Percentiles rank a stretch among this genome's conserved stretches.
Evolutionary conservation across 2,888 invertebrate genomes (phyloP).

Genomic region (Cataglyphis rosenhaueri): DNA sequence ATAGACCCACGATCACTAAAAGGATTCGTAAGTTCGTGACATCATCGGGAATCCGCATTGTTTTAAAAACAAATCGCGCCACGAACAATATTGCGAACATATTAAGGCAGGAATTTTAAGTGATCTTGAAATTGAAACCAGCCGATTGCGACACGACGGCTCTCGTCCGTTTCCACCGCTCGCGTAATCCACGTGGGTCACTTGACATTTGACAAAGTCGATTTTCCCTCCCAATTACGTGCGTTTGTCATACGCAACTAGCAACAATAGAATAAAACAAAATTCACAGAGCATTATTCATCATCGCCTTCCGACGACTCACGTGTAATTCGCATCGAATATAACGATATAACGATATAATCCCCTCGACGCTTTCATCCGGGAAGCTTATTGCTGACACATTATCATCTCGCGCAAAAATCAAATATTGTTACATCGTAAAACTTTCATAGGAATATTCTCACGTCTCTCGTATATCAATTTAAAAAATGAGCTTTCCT

Average conservation of each 20-base stretch:
- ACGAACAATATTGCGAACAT: not conserved
- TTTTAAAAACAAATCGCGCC: not conserved
- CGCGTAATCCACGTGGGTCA: conserved; percentile 3
- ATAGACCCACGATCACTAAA: not conserved
- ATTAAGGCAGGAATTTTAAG: not conserved
- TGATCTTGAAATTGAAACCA: conserved; percentile 29
- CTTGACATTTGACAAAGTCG: not conserved
- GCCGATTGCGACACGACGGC: not conserved
- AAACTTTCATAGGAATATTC: not conserved
- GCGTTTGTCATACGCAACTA: not conserved
- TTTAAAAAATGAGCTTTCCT: not conserved
- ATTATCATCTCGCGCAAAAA: not conserved
- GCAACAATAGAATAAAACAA: not conserved
- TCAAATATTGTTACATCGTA: not conserved
- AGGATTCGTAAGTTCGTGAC: not conserved
- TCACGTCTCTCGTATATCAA: not conserved
- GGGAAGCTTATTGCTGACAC: not conserved
- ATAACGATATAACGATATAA: not conserved
- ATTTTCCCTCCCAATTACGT: not conserved
- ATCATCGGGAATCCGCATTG: conserved; percentile 4
- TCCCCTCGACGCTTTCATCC: not conserved
- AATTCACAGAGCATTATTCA: conserved; percentile 20
- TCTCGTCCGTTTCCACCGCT: not conserved
- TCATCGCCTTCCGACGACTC: not conserved
- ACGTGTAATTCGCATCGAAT: not conserved